Conservation (phyloP, 2,113 vertebrate genomes). For the Lasiurus cinereus region DNA sequence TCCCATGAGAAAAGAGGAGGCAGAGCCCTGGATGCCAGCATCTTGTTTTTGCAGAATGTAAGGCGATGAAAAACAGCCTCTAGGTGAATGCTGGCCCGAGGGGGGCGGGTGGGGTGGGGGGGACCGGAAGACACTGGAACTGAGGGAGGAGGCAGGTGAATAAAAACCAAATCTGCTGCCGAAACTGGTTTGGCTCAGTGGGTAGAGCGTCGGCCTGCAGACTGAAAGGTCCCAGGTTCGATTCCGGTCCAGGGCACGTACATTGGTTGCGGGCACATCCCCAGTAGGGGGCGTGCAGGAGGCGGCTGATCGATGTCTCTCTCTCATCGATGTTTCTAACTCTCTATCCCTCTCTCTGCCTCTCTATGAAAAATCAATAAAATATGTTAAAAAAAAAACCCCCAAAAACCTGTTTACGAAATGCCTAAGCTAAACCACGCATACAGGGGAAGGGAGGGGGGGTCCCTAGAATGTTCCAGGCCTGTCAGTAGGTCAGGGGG, state of each 20-base stretch:
- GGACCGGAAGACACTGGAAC: not conserved
- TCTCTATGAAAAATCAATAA: too few species aligned
- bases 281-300: too few species aligned
- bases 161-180: too few species aligned
- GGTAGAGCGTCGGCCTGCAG: too few species aligned
- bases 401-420: not conserved
- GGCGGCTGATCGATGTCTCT: too few species aligned
- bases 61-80: not conserved
- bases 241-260: too few species aligned
- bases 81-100: not conserved
- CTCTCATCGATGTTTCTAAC: too few species aligned
- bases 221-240: too few species aligned
- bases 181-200: too few species aligned
- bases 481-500: accelerated
- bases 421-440: not conserved
- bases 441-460: accelerated
- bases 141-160: not conserved
- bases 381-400: not conserved
- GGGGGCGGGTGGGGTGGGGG: not conserved
- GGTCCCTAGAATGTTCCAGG: accelerated
- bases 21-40: not conserved
- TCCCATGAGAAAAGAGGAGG: not conserved
- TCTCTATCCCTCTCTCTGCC: too few species aligned
- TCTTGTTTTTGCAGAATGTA: not conserved
- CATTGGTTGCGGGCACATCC: too few species aligned